Percentiles rank a stretch among this genome's conserved stretches.
Conservation (phyloP, 2,113 vertebrate genomes). For the Haliaeetus leucogaster region DNA sequence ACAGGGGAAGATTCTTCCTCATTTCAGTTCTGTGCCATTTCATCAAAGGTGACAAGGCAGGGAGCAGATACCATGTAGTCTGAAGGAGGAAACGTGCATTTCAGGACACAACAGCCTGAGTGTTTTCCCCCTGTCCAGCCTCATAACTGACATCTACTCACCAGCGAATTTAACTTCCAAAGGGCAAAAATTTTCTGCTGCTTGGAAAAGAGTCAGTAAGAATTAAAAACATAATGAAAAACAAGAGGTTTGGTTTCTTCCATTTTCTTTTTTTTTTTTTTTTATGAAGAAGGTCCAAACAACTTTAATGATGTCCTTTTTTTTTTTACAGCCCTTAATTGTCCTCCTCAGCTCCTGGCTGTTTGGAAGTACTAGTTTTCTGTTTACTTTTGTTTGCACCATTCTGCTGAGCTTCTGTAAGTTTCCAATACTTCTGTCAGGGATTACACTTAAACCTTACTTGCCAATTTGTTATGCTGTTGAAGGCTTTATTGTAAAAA, state of each 20-base stretch:
- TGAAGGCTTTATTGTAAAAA: not conserved
- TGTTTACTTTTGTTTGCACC: not conserved
- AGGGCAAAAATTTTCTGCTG: not conserved
- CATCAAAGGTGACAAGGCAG: not conserved
- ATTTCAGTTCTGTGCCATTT: not conserved
- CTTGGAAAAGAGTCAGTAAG: not conserved
- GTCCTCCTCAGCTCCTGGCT: not conserved
- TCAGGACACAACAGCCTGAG: not conserved
- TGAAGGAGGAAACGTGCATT: not conserved
- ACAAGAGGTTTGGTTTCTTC: not conserved
- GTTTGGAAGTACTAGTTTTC: not conserved
- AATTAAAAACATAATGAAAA: not conserved
- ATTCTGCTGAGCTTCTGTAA: not conserved
- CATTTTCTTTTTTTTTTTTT: not conserved
- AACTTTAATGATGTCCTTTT: not conserved
- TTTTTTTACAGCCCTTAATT: not conserved
- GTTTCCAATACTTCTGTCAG: not conserved
- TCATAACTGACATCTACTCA: not conserved
- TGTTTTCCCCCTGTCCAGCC: not conserved
- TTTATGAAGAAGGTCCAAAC: not conserved
- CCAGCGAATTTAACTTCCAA: not conserved
- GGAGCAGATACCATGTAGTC: not conserved
- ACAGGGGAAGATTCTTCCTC: not conserved
- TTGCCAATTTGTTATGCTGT: not conserved
- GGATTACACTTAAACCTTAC: not conserved